These are phyloP conservation scores for Pyrgus malvae DNA, from an alignment of 2,888 invertebrate genomes.

Conservation along the genomic window DNA sequence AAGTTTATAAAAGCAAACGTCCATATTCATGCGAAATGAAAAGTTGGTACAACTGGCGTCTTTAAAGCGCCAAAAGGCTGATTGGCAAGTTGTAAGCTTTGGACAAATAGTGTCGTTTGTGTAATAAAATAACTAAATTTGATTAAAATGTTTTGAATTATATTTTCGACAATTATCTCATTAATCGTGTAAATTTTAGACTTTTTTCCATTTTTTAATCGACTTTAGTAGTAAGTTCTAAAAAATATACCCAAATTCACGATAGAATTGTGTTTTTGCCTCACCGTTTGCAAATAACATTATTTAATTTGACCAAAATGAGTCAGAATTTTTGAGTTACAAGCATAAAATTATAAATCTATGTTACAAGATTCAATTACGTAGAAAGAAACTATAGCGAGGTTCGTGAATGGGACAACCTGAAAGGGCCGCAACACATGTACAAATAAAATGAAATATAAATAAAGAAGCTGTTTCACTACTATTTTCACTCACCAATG, in stretches of 20 bases:
- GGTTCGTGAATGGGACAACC: constrained; percentile 50
- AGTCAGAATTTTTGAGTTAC: constrained; percentile 36
- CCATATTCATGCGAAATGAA: constrained; percentile 65
- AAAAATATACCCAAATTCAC: neutral
- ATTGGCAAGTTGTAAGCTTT: too few species aligned
- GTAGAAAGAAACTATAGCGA: constrained; percentile 45
- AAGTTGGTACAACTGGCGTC: too few species aligned
- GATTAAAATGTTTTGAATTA: too few species aligned
- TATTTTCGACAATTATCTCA: too few species aligned
- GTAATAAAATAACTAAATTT: too few species aligned
- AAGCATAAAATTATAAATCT: too few species aligned
- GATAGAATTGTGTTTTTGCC: too few species aligned
- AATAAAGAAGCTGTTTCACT: constrained; percentile 38
- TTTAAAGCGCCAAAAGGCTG: too few species aligned
- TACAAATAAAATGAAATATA: constrained; percentile 57
- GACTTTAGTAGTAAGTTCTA: too few species aligned
- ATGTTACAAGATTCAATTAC: constrained; percentile 56
- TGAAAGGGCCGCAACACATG: constrained; percentile 43
- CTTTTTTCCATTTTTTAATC: too few species aligned
- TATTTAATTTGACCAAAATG: constrained; percentile 33
- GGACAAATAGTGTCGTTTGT: too few species aligned
- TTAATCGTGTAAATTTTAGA: too few species aligned
- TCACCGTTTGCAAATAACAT: constrained; percentile 23
- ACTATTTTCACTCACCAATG: constrained; percentile 21
- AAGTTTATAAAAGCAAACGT: constrained; percentile 47